These are phyloP conservation scores for Caenorhabditis becei DNA, from an alignment of 2,888 invertebrate species.

Conservation along the genomic window DNA sequence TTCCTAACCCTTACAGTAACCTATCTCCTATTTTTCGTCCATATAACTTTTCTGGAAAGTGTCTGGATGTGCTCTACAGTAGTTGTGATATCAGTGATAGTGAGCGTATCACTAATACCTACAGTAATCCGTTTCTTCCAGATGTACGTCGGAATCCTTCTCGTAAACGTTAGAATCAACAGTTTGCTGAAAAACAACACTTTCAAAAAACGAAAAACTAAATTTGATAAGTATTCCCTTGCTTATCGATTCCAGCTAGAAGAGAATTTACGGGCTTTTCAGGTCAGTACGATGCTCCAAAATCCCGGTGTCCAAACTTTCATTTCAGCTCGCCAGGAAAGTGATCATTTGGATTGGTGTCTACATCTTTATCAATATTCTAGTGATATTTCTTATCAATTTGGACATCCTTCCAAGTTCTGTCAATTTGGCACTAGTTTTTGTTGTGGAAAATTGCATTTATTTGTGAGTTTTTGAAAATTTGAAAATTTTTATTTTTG, in stretches of 20 bases:
- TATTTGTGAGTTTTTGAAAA: slow-evolving; percentile 7
- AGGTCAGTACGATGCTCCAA: not conserved
- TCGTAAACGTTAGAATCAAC: slow-evolving; percentile 25
- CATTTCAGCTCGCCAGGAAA: slow-evolving; percentile 30
- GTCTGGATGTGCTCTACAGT: slow-evolving; percentile 12
- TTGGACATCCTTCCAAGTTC: slow-evolving; percentile 2
- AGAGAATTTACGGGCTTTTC: slow-evolving; percentile 38
- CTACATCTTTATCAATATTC: slow-evolving; percentile 37
- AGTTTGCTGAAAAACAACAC: slow-evolving; percentile 27
- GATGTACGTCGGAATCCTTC: slow-evolving; percentile 30
- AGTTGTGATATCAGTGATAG: slow-evolving; percentile 30
- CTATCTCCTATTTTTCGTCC: slow-evolving; percentile 11
- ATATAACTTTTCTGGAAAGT: slow-evolving; percentile 11
- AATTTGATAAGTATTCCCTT: slow-evolving; percentile 36
- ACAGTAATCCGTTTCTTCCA: not conserved
- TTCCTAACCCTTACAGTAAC: slow-evolving; percentile 9
- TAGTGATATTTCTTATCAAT: slow-evolving; percentile 15
- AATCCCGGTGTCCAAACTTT: not conserved
- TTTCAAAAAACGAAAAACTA: slow-evolving; percentile 7
- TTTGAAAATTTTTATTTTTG: not conserved
- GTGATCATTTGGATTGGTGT: slow-evolving; percentile 34
- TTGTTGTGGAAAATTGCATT: slow-evolving; percentile 37
- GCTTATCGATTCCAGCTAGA: slow-evolving; percentile 45
- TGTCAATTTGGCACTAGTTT: slow-evolving; percentile 17
- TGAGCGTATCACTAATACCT: not conserved